Conservation (phyloP, 1,140 invertebrate genomes). For the Euura saliciscinereae region DNA sequence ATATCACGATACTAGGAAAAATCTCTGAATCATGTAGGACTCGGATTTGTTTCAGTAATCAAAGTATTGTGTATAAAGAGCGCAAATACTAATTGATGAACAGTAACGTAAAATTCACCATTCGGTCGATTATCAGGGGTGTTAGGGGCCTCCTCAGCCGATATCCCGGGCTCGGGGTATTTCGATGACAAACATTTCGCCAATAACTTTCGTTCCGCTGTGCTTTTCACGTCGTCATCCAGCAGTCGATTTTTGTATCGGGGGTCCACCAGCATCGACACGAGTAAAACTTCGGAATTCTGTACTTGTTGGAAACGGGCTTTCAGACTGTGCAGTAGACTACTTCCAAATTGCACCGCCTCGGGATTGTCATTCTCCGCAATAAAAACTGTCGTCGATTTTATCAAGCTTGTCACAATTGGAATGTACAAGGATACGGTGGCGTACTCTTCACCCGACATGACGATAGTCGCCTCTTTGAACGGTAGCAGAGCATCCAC, state of each 20-base stretch:
- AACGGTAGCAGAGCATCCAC: conserved; percentile 13
- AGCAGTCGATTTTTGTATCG: conserved; percentile 13
- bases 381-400: neutral
- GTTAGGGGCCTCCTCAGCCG: neutral
- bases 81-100: neutral
- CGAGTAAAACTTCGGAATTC: too few species aligned
- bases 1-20: neutral
- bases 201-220: neutral
- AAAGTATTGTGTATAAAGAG: too few species aligned
- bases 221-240: neutral
- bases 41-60: neutral
- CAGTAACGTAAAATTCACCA: neutral
- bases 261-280: conserved; percentile 2
- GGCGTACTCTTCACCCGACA: conserved; percentile 18
- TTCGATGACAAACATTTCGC: neutral
- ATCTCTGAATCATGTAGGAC: neutral
- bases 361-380: neutral
- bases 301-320: too few species aligned
- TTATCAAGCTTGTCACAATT: neutral
- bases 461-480: conserved; percentile 11
- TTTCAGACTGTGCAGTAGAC: too few species aligned
- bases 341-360: too few species aligned
- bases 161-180: neutral
- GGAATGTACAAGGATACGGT: conserved; percentile 14
- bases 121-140: neutral